A percentile compares a stretch with the other conserved stretches of the same genome.
These are phyloP conservation scores for Epinotia nisella DNA, from an alignment of 2,888 invertebrate species.

Conservation along the genomic window DNA sequence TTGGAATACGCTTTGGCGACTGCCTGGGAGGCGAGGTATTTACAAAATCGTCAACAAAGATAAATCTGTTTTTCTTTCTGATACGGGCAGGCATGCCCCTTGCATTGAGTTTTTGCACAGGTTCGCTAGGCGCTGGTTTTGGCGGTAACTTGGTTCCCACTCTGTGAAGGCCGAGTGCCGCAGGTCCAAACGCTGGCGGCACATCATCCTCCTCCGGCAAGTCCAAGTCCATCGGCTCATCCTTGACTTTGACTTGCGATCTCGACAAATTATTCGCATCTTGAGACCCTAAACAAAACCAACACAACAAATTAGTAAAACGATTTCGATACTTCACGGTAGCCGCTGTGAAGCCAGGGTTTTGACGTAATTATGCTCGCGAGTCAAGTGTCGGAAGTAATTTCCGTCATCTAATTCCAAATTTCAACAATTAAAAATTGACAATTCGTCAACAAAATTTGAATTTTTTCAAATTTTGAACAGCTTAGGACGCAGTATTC, in stretches of 20 bases:
- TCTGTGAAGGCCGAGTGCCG: conserved; percentile 91
- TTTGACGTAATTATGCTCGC: conserved; percentile 38
- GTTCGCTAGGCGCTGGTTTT: conserved; percentile 88
- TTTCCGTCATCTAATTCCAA: conserved; percentile 52
- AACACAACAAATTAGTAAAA: conserved; percentile 44
- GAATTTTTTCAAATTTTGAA: conserved; percentile 85
- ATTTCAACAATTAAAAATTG: conserved; percentile 62
- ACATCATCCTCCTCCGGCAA: conserved; percentile 88
- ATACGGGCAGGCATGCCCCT: conserved; percentile 96
- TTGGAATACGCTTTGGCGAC: conserved; percentile 88
- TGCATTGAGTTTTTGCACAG: conserved; percentile 92
- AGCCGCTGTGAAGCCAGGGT: conserved; percentile 25
- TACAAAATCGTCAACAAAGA: conserved; percentile 95
- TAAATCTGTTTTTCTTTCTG: conserved; percentile 94
- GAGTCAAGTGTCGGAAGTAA: conserved; percentile 40
- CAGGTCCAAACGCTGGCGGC: conserved; percentile 90
- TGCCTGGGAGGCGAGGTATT: conserved; percentile 90
- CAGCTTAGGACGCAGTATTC: conserved; percentile 57
- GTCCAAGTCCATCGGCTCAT: conserved; percentile 86
- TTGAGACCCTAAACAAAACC: conserved; percentile 65
- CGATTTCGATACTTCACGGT: conserved; percentile 21
- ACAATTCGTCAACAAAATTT: conserved; percentile 75
- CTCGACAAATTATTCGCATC: conserved; percentile 64
- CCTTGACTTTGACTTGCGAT: conserved; percentile 75
- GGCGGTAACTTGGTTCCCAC: conserved; percentile 91